A percentile compares a stretch with the other conserved stretches of the same genome.
phyloP scores from a whole-genome alignment of 2,888 invertebrate genomes.

The Cecidostiba fungosa region DNA sequence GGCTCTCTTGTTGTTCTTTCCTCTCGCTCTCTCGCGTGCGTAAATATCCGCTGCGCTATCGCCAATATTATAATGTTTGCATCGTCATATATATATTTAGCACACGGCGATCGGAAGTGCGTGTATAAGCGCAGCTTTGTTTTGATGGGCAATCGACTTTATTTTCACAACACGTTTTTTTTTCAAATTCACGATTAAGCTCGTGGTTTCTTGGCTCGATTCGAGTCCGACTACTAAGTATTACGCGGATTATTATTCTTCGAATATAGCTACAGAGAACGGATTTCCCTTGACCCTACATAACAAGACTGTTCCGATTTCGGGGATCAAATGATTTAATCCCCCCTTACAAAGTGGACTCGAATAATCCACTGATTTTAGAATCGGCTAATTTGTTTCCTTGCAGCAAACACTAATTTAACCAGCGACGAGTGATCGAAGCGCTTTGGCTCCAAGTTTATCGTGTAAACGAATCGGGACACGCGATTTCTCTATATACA shows the following conservation, averaged over 20 bases:
- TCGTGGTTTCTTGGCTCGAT: neutral
- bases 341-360: conserved; percentile 8
- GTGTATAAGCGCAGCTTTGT: neutral
- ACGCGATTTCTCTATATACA: neutral
- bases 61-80: neutral
- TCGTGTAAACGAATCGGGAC: conserved; percentile 40
- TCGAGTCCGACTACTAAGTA: neutral
- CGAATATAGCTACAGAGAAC: neutral
- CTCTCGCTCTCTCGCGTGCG: neutral
- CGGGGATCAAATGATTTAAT: conserved; percentile 16
- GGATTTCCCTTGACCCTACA: neutral
- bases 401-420: neutral
- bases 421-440: conserved; percentile 37
- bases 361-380: conserved; percentile 22
- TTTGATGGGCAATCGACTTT: neutral
- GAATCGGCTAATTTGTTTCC: conserved; percentile 42
- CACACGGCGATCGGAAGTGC: neutral
- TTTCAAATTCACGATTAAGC: too few species aligned
- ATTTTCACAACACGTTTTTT: neutral
- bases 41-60: neutral
- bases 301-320: conserved; percentile 6
- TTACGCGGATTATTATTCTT: neutral
- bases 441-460: conserved; percentile 37
- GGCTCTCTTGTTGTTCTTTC: neutral
- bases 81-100: neutral